Conservation (phyloP, 1,140 invertebrate species). For the Danaus plexippus region DNA sequence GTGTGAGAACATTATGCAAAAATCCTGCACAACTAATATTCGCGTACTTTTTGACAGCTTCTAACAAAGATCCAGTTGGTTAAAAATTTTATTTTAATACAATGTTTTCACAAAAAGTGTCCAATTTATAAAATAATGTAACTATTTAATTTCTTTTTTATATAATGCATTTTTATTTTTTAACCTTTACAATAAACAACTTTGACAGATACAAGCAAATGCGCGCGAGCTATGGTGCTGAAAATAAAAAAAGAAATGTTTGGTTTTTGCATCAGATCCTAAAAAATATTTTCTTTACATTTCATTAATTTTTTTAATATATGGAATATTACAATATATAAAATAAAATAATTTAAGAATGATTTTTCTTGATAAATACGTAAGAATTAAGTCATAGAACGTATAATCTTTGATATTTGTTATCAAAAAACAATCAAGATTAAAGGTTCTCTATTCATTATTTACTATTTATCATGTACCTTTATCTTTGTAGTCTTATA, state of each 20-base stretch:
- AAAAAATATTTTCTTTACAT: neutral
- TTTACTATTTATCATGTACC: too few species aligned
- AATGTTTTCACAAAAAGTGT: slow-evolving; percentile 1
- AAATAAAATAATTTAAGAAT: too few species aligned
- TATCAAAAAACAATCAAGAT: too few species aligned
- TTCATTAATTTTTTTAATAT: too few species aligned
- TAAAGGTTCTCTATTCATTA: too few species aligned
- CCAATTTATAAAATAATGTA: slow-evolving; percentile 2
- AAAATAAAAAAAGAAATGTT: slow-evolving; percentile 13
- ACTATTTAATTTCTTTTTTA: neutral
- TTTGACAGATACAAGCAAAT: slow-evolving; percentile 53
- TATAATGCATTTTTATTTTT: slow-evolving; percentile 14
- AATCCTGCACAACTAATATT: slow-evolving; percentile 46
- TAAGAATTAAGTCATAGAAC: too few species aligned
- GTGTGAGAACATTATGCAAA: slow-evolving; percentile 66
- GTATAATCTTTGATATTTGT: too few species aligned
- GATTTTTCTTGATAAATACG: too few species aligned
- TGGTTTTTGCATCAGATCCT: slow-evolving; percentile 9
- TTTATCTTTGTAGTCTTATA: too few species aligned
- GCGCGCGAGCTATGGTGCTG: slow-evolving; percentile 40
- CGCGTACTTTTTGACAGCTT: slow-evolving; percentile 62
- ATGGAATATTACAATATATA: too few species aligned
- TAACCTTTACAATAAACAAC: slow-evolving; percentile 60
- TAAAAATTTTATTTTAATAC: slow-evolving; percentile 16
- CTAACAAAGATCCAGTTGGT: slow-evolving; percentile 48